phyloP scores from a whole-genome alignment of 2,113 vertebrate species.

The Saccopteryx leptura region DNA sequence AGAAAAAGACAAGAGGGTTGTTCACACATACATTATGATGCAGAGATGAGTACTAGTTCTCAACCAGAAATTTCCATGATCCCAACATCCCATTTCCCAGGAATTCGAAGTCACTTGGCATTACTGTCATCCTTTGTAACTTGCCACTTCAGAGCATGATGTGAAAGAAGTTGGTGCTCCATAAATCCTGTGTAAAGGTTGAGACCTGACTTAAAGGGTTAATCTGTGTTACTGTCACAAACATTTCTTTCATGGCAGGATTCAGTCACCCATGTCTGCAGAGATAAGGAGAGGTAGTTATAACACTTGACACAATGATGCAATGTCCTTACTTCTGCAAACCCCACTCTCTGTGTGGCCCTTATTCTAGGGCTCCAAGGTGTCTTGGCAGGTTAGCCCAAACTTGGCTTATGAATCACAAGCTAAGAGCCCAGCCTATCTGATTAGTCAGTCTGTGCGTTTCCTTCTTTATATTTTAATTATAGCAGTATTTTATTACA shows the following conservation, averaged over 20 bases:
- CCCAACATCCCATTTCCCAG: neutral
- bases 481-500: neutral
- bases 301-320: neutral
- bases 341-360: neutral
- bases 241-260: neutral
- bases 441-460: neutral
- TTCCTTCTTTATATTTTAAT: neutral
- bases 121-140: neutral
- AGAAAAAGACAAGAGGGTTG: neutral
- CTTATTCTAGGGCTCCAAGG: neutral
- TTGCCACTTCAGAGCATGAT: neutral
- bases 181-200: neutral
- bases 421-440: neutral
- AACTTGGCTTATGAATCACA: neutral
- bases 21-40: neutral
- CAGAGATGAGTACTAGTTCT: neutral
- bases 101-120: neutral
- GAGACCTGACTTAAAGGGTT: neutral
- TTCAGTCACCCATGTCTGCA: neutral
- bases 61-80: neutral
- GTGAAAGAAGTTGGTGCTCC: fast-evolving
- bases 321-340: neutral
- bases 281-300: neutral
- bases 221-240: neutral
- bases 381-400: neutral